Conservation (phyloP, 2,888 invertebrate genomes). For the Aleiodes leptofemur region DNA sequence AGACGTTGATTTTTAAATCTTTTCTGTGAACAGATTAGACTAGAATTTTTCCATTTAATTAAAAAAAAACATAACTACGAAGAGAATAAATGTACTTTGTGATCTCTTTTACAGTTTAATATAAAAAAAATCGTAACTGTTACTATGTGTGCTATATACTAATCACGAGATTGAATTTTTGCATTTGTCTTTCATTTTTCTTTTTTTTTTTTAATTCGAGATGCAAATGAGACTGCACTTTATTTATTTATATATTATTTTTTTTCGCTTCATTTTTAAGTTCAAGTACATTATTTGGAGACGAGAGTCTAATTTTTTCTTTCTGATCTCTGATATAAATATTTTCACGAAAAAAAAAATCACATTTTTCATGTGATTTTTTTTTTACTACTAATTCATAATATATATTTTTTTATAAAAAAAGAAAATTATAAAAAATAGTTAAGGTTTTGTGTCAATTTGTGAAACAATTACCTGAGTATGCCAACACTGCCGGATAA, state of each 20-base stretch:
- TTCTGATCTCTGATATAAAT: constrained; percentile 32
- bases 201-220: constrained; percentile 22
- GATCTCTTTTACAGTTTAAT: constrained; percentile 24
- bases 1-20: constrained; percentile 57
- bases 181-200: constrained; percentile 29
- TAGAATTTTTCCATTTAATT: constrained; percentile 15
- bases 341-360: constrained; percentile 28
- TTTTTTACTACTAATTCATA: constrained; percentile 10
- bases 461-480: constrained; percentile 22
- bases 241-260: constrained; percentile 37
- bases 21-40: constrained; percentile 62
- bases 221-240: constrained; percentile 44
- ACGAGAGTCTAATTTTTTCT: constrained; percentile 20
- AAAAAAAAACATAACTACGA: constrained; percentile 3
- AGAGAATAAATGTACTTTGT: constrained; percentile 19
- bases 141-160: constrained; percentile 39
- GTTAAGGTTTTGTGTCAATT: constrained; percentile 15
- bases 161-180: constrained; percentile 31
- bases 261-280: constrained; percentile 35
- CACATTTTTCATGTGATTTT: neutral
- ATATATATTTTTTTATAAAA: constrained; percentile 35
- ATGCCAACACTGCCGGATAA: constrained; percentile 40
- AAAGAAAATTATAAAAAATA: constrained; percentile 8
- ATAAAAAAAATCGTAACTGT: constrained; percentile 12
- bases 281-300: constrained; percentile 11